Evolutionary conservation across 2,113 vertebrate genomes (phyloP).

Genomic region (Columba janthina): DNA sequence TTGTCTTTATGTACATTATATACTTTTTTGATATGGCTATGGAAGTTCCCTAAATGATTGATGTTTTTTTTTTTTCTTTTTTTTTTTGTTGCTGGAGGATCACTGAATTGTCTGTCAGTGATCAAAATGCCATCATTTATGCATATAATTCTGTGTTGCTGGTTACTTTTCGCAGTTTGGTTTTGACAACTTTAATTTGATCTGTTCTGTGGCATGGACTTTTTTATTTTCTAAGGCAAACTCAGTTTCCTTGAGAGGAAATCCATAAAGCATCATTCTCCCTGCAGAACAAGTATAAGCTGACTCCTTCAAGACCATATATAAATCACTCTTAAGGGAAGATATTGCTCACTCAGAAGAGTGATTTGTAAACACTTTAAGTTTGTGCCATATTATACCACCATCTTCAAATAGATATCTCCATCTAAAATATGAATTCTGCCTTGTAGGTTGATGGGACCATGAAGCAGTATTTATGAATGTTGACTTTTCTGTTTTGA

Average conservation of each 20-base stretch:
- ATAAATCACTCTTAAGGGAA: conserved; percentile 20
- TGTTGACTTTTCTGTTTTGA: neutral
- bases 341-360: neutral
- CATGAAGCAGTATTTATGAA: neutral
- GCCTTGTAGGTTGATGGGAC: neutral
- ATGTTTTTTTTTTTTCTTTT: neutral
- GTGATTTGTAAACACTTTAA: conserved; percentile 10
- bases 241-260: neutral
- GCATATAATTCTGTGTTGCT: neutral
- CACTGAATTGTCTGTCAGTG: neutral
- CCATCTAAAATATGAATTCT: neutral
- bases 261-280: conserved; percentile 11
- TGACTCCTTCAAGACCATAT: neutral
- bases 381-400: neutral
- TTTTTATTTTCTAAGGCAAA: neutral
- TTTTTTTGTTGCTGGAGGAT: neutral
- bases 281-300: neutral
- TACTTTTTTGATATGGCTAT: neutral
- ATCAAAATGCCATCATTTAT: neutral
- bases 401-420: neutral
- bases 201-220: neutral
- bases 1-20: neutral
- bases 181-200: neutral
- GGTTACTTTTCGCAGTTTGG: neutral
- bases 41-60: neutral